phyloP scores from a whole-genome alignment of 2,888 invertebrate species.

The Andrena fulva region DNA sequence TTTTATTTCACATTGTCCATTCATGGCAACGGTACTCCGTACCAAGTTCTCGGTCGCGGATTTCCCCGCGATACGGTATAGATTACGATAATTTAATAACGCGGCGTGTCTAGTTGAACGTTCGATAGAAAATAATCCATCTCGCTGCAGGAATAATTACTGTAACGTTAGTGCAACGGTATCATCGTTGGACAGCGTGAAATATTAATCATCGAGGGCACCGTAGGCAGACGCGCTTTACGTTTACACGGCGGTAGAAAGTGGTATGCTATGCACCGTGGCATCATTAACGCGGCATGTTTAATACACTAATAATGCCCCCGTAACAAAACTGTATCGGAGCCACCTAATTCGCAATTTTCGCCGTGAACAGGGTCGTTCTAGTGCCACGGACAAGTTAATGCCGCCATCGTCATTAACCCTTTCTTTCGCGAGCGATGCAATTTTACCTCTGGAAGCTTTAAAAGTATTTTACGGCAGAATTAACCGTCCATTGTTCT shows the following conservation, averaged over 20 bases:
- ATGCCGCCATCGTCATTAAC: conserved; percentile 8
- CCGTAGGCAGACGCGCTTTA: conserved; percentile 54
- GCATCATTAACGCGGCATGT: conserved; percentile 45
- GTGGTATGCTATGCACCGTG: conserved; percentile 48
- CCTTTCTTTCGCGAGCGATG: background rate
- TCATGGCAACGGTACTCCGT: background rate
- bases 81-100: conserved; percentile 61
- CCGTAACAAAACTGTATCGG: conserved; percentile 51
- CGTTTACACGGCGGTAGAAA: conserved; percentile 62
- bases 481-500: background rate
- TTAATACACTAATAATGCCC: conserved; percentile 56
- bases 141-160: conserved; percentile 63
- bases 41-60: conserved; percentile 24
- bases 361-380: conserved; percentile 21
- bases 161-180: conserved; percentile 67
- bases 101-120: conserved; percentile 62
- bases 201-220: conserved; percentile 65
- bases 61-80: conserved; percentile 26
- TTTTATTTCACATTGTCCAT: background rate
- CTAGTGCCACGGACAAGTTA: conserved; percentile 5
- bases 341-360: conserved; percentile 44
- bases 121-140: conserved; percentile 65
- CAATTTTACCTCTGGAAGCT: background rate
- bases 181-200: conserved; percentile 59
- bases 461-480: background rate